Evolutionary conservation across 2,797 vertebrate species (phyloP), one percentile per base, ranked within the genome.

Genomic region (Steatocranus sp.): DNA sequence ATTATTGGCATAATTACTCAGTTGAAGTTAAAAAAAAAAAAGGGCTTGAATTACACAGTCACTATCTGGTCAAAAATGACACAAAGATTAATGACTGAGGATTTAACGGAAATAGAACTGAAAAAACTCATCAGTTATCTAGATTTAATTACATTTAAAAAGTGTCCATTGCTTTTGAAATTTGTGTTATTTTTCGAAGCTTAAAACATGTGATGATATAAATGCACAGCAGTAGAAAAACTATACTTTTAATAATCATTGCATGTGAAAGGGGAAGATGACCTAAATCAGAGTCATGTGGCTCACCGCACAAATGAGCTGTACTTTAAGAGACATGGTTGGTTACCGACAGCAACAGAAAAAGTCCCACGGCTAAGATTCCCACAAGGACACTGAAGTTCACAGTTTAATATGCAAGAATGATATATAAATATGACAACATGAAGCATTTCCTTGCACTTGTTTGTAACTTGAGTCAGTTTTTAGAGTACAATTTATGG

Each of bases 271-370:
- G 54, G 41, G 8, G 10, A 38, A 53, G 49, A 41, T 30, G 17
- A 18, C 17, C 7, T 48, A 18, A 6, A 50, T 20, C 27, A 20
- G 10, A 49, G 18, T 14, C 53, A 11, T 25, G 34, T 12, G 25
- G n/a, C 32, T 53, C 32, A 48, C 8, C 12, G 48, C 8, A 15
- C 2, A 49, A 34, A 4, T 14, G 11, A 11, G 70, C 11, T 75
- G 18, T 54, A 27, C 25, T 36, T 10, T 14, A 15, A 20, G 56
- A 78, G 41, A 6, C 56, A 11, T 18, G 41, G 46, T 30, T 23
- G 41, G 53, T 3, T 48, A 75, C 41, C 17, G 2, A 58, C n/a
- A 30, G 32, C 0, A 61, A 0, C 30, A 27, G 17, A 38, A 48
- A 50, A 63, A 75, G 20, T 63, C 51, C 14, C 23, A 76, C 3